phyloP scores from a whole-genome alignment of 2,113 vertebrate genomes.

The Silurus meridionalis region DNA sequence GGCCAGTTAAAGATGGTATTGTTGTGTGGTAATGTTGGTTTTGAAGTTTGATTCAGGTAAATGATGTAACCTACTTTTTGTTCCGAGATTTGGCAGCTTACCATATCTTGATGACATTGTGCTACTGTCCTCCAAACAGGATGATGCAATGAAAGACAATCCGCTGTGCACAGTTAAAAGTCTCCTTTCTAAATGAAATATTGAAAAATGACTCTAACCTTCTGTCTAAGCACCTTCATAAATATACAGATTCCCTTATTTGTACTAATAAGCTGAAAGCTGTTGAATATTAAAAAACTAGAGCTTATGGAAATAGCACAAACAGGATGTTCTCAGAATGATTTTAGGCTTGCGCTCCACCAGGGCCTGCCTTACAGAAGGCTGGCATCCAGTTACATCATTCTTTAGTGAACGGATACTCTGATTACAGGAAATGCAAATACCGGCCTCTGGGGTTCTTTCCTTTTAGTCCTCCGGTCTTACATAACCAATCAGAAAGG shows the following conservation, averaged over 20 bases:
- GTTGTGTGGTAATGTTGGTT: not conserved
- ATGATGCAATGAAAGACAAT: slow-evolving; percentile 69
- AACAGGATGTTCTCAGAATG: slow-evolving; percentile 39
- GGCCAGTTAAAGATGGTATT: not conserved
- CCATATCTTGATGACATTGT: slow-evolving; percentile 72
- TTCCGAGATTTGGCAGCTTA: slow-evolving; percentile 62
- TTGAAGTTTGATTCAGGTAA: slow-evolving; percentile 12
- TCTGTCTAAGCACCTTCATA: not conserved
- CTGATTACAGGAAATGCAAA: slow-evolving; percentile 80
- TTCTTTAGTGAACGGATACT: slow-evolving; percentile 74
- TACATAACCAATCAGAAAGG: slow-evolving; percentile 69
- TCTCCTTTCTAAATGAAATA: slow-evolving; percentile 11
- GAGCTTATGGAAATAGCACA: slow-evolving; percentile 23
- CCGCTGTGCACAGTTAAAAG: slow-evolving; percentile 48
- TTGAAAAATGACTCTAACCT: not conserved
- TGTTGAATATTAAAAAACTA: slow-evolving; percentile 19
- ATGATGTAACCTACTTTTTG: slow-evolving; percentile 51
- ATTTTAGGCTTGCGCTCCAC: slow-evolving; percentile 18
- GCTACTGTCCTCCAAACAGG: slow-evolving; percentile 69
- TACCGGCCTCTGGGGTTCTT: slow-evolving; percentile 65
- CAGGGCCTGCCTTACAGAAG: slow-evolving; percentile 55
- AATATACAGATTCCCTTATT: not conserved
- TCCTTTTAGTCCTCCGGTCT: slow-evolving; percentile 53
- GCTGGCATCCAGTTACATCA: slow-evolving; percentile 76
- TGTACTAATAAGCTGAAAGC: slow-evolving; percentile 6